Evolutionary conservation across 1,140 invertebrate genomes (phyloP).

Genomic region (Polypedilum vanderplanki): DNA sequence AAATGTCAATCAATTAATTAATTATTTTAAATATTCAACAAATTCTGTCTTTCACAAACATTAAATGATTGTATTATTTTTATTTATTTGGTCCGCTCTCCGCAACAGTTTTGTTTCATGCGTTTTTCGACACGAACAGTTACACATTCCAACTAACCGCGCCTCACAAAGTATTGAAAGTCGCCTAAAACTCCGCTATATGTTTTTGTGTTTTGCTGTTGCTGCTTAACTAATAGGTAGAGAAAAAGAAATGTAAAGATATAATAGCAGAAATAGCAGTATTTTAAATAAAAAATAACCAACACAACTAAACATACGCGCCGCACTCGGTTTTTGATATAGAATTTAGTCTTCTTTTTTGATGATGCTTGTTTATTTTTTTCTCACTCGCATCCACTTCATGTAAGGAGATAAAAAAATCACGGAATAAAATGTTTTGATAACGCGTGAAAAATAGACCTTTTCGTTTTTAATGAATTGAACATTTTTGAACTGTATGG

Average conservation of each 20-base stretch:
- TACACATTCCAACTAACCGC: background rate
- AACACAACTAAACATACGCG: background rate
- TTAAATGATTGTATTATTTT: background rate
- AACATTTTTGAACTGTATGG: slow-evolving; percentile 20
- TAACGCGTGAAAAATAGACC: background rate
- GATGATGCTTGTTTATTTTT: background rate
- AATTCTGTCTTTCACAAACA: background rate
- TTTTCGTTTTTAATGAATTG: slow-evolving; percentile 5
- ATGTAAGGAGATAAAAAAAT: background rate
- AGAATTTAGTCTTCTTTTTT: background rate
- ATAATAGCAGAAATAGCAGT: slow-evolving; percentile 5
- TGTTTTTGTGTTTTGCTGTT: background rate
- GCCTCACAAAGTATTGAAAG: slow-evolving; percentile 16
- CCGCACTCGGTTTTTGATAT: slow-evolving; percentile 13
- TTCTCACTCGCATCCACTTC: background rate
- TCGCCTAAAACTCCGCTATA: background rate
- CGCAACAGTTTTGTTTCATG: slow-evolving; percentile 2
- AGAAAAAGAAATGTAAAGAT: slow-evolving; percentile 15
- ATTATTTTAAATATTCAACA: slow-evolving; percentile 11
- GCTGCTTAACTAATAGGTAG: background rate
- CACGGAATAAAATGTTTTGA: background rate
- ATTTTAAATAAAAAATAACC: slow-evolving; percentile 2
- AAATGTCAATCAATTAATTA: slow-evolving; percentile 19
- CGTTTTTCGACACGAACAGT: slow-evolving; percentile 5
- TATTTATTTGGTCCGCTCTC: slow-evolving; percentile 16